These are phyloP conservation scores for Tethea ocularis DNA, from an alignment of 2,888 invertebrate species.

Conservation along the genomic window DNA sequence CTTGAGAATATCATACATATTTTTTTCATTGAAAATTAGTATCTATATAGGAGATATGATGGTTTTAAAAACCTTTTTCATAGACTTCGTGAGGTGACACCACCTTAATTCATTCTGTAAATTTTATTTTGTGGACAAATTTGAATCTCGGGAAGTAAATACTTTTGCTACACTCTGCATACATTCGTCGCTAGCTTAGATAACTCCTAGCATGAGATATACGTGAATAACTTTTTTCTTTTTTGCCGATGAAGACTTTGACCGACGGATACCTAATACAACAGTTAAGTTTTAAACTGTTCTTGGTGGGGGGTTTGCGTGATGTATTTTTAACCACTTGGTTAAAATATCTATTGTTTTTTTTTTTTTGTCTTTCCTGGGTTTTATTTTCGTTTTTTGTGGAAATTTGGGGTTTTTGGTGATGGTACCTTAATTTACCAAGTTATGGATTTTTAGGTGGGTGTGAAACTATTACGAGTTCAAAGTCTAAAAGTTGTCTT, in stretches of 20 bases:
- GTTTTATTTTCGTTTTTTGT: neutral
- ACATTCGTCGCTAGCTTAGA: neutral
- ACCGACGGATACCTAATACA: neutral
- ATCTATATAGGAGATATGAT: no score
- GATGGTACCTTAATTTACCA: no score
- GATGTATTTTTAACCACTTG: conserved; percentile 1
- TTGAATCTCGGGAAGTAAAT: neutral
- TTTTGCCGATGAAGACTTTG: neutral
- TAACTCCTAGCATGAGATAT: neutral
- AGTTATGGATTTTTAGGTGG: neutral
- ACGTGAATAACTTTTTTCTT: neutral
- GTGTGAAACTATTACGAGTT: neutral
- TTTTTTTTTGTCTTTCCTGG: no score
- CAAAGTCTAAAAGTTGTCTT: no score
- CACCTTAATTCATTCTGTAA: no score
- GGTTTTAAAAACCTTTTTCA: no score
- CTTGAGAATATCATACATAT: no score
- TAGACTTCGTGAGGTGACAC: no score
- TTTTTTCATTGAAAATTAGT: no score
- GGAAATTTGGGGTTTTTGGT: neutral
- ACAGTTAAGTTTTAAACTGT: conserved; percentile 1
- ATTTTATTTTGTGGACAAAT: no score
- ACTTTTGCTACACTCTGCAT: neutral
- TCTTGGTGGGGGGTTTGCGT: neutral
- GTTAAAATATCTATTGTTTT: neutral